Conservation (phyloP, 2,888 invertebrate species). For the Hypercompe scribonia region DNA sequence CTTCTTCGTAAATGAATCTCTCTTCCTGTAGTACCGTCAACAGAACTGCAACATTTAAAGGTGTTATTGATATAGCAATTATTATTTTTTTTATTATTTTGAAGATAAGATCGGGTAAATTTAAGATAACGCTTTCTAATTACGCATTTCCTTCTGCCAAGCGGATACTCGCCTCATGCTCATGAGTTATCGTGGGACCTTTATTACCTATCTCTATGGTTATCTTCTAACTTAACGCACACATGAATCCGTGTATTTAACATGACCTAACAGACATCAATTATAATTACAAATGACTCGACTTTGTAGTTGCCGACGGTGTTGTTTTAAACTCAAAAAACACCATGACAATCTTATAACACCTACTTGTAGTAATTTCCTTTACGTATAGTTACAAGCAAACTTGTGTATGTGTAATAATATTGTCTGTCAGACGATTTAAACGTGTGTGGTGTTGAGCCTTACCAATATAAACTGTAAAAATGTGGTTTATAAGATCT, state of each 20-base stretch:
- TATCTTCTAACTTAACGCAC: conserved; percentile 3
- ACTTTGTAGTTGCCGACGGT: background rate
- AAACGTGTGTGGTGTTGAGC: background rate
- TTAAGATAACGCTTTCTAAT: conserved; percentile 19
- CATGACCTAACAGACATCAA: background rate
- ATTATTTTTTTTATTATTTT: background rate
- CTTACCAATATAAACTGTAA: background rate
- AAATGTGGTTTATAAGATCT: background rate
- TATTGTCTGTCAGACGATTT: background rate
- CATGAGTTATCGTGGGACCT: conserved; percentile 16
- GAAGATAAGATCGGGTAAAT: conserved; percentile 7
- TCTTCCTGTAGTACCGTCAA: conserved; percentile 6
- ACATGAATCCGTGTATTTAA: background rate
- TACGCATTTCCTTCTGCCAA: conserved; percentile 10
- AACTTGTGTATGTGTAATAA: background rate
- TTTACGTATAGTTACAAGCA: background rate
- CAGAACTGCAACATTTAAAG: background rate
- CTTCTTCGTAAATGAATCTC: background rate
- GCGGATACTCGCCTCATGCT: conserved; percentile 13
- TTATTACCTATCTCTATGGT: background rate
- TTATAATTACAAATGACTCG: background rate
- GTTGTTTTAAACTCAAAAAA: background rate
- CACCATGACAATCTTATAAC: background rate
- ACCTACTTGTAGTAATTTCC: background rate
- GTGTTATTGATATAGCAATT: conserved; percentile 4